Conservation (phyloP, 2,113 vertebrate genomes). For the Chaenocephalus aceratus region DNA sequence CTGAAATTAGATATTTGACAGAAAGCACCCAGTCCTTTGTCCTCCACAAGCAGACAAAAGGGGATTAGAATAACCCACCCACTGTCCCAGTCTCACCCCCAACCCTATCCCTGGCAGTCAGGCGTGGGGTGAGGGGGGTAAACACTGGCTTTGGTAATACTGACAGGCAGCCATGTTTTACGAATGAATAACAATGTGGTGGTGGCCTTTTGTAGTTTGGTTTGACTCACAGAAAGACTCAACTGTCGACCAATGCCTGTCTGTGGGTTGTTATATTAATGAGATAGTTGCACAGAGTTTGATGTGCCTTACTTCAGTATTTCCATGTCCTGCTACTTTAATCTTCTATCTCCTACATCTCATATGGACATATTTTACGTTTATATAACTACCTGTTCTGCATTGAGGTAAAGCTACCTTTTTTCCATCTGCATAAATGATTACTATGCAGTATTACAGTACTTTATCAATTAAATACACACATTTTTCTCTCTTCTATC, state of each 20-base stretch:
- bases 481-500: not conserved
- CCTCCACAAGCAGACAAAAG: slow-evolving; percentile 47
- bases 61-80: slow-evolving; percentile 37
- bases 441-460: too few species aligned
- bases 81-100: slow-evolving; percentile 12
- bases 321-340: too few species aligned
- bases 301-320: too few species aligned
- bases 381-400: too few species aligned
- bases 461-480: not conserved
- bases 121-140: slow-evolving; percentile 1
- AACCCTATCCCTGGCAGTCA: slow-evolving; percentile 5
- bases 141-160: not conserved
- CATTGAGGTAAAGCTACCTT: too few species aligned
- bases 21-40: not conserved
- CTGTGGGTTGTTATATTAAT: not conserved
- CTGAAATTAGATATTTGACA: not conserved
- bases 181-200: not conserved
- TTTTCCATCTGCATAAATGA: too few species aligned
- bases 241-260: not conserved
- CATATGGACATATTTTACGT: too few species aligned
- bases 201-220: not conserved
- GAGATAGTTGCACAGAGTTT: not conserved
- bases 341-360: too few species aligned
- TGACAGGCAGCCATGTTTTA: slow-evolving; percentile 8
- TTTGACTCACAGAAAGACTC: not conserved